Evolutionary conservation across 2,113 vertebrate genomes (phyloP).

Genomic region (Ochotona princeps): DNA sequence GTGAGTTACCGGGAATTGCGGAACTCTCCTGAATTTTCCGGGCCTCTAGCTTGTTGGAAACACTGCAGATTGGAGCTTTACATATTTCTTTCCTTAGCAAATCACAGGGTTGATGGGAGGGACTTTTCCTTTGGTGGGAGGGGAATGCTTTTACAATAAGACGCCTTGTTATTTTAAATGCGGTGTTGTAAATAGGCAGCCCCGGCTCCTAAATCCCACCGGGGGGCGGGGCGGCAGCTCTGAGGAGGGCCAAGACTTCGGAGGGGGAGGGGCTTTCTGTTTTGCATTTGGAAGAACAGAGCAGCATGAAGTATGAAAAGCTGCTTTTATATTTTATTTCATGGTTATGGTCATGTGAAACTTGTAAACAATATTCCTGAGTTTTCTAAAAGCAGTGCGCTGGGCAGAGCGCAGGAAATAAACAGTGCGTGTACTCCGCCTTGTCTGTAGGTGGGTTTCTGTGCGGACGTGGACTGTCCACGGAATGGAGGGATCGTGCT

Average conservation of each 20-base stretch:
- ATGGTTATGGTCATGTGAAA: slow-evolving; percentile 10
- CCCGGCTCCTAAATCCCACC: background rate
- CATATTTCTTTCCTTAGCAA: slow-evolving; percentile 40
- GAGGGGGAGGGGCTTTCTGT: background rate
- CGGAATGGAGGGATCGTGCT: background rate
- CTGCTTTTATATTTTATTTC: slow-evolving; percentile 48
- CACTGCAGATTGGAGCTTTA: slow-evolving; percentile 17
- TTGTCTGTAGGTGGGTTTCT: background rate
- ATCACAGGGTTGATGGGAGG: slow-evolving; percentile 58
- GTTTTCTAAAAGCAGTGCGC: background rate
- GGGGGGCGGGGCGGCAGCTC: background rate
- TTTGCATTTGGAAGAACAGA: slow-evolving; percentile 45
- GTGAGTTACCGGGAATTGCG: background rate
- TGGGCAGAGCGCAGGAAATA: slow-evolving; percentile 16
- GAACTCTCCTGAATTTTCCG: background rate
- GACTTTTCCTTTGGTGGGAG: slow-evolving; percentile 48
- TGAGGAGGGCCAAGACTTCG: background rate
- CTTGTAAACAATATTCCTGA: slow-evolving; percentile 16
- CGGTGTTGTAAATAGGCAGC: slow-evolving; percentile 59
- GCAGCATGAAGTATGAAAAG: slow-evolving; percentile 25
- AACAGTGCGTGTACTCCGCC: background rate
- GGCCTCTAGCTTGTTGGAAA: background rate
- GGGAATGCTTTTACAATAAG: slow-evolving; percentile 63
- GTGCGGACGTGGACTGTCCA: background rate
- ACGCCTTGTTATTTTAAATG: slow-evolving; percentile 68